These are phyloP conservation scores for Empis stercorea DNA, from an alignment of 2,888 invertebrate genomes.

Conservation along the genomic window DNA sequence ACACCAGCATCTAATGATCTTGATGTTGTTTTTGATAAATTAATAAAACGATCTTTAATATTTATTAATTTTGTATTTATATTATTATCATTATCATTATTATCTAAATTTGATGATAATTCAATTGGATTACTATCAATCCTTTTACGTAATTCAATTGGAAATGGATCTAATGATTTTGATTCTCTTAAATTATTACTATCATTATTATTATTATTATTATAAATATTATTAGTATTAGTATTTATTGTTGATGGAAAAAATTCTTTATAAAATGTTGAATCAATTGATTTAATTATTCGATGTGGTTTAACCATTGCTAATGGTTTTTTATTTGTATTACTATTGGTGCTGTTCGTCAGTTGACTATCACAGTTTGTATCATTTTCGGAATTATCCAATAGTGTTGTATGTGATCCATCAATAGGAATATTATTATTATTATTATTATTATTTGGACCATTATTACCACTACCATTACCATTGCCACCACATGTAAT, in stretches of 20 bases:
- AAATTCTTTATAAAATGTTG: conserved; percentile 21
- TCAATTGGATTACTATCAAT: conserved; percentile 16
- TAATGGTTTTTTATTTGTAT: conserved; percentile 27
- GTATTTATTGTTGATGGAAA: conserved; percentile 6
- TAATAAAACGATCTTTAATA: conserved; percentile 25
- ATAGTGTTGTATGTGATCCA: conserved; percentile 30
- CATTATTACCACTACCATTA: conserved; percentile 13
- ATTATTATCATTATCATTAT: not conserved
- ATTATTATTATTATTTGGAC: not conserved
- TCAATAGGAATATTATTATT: not conserved
- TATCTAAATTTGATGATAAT: not conserved
- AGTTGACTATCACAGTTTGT: conserved; percentile 32
- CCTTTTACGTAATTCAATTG: conserved; percentile 26
- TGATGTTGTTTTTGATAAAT: conserved; percentile 31
- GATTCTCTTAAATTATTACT: conserved; percentile 40
- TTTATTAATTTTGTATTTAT: too few relatives aligned
- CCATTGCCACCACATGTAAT: conserved; percentile 3
- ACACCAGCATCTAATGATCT: conserved; percentile 29
- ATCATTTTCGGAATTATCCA: conserved; percentile 35
- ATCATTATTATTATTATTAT: not conserved
- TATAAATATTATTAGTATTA: not conserved
- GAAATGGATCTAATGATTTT: conserved; percentile 52
- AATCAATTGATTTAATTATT: conserved; percentile 39
- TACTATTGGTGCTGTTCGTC: conserved; percentile 13
- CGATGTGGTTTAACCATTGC: conserved; percentile 37